Conservation (phyloP, 2,888 invertebrate species). For the Endomychus coccineus region DNA sequence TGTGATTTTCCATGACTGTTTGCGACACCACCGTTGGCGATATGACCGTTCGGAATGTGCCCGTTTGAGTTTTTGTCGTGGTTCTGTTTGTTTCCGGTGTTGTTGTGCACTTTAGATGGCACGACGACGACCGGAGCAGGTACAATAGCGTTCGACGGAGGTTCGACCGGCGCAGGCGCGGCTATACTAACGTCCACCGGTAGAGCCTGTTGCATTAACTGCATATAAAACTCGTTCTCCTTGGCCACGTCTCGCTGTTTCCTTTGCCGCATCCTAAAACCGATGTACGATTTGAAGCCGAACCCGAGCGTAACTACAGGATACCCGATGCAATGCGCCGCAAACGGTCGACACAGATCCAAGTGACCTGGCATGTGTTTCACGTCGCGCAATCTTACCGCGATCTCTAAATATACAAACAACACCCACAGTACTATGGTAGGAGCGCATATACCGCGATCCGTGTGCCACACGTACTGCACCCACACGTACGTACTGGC, state of each 20-base stretch:
- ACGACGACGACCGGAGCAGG: too few relatives aligned
- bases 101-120: slow-evolving; percentile 13
- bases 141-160: slow-evolving; percentile 23
- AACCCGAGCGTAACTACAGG: slow-evolving; percentile 54
- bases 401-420: slow-evolving; percentile 91
- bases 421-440: slow-evolving; percentile 90
- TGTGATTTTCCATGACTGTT: slow-evolving; percentile 42
- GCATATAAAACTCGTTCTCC: slow-evolving; percentile 92
- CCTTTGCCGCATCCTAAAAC: slow-evolving; percentile 75
- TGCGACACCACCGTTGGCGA: slow-evolving; percentile 30
- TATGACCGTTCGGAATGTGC: slow-evolving; percentile 38
- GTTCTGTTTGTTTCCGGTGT: slow-evolving; percentile 11
- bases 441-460: slow-evolving; percentile 78
- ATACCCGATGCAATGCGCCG: slow-evolving; percentile 72
- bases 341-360: slow-evolving; percentile 91
- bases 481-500: slow-evolving; percentile 99
- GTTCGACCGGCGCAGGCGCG: slow-evolving; percentile 18
- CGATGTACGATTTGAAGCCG: slow-evolving; percentile 89
- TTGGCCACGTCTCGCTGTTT: slow-evolving; percentile 89
- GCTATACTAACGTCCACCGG: slow-evolving; percentile 55
- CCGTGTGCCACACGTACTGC: slow-evolving; percentile 97
- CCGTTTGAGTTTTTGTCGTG: slow-evolving; percentile 41
- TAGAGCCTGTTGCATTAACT: slow-evolving; percentile 84
- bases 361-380: slow-evolving; percentile 78
- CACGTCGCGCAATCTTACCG: slow-evolving; percentile 74